phyloP scores from a whole-genome alignment of 1,140 invertebrate species.

The Tribolium castaneum region DNA sequence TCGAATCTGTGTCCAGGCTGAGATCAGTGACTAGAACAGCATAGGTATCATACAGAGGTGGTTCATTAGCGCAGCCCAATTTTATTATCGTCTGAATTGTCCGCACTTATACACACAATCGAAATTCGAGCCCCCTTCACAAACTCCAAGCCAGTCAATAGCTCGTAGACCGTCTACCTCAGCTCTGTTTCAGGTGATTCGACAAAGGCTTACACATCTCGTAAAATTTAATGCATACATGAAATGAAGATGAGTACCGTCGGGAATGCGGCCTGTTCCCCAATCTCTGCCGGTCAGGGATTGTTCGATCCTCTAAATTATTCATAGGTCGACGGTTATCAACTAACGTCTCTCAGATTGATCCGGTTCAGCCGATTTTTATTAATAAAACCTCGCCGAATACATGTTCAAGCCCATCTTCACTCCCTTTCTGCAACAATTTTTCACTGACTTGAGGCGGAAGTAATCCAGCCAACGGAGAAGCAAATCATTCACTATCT shows the following conservation, averaged over 20 bases:
- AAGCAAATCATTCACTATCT: too few species aligned
- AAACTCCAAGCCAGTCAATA: constrained; percentile 1
- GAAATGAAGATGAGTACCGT: constrained; percentile 43
- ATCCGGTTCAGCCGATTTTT: constrained; percentile 22
- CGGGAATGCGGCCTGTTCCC: constrained; percentile 15
- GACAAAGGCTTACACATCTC: constrained; percentile 35
- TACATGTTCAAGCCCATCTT: not conserved
- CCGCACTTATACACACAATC: constrained; percentile 27
- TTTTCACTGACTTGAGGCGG: not conserved
- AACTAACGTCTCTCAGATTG: constrained; percentile 33
- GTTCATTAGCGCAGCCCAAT: not conserved
- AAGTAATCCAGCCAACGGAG: not conserved
- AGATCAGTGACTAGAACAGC: not conserved
- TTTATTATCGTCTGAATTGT: constrained; percentile 24
- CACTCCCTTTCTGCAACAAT: not conserved
- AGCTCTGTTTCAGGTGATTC: constrained; percentile 18
- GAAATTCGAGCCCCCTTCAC: constrained; percentile 28
- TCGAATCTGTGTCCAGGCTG: not conserved
- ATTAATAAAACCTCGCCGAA: constrained; percentile 11
- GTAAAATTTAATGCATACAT: constrained; percentile 48
- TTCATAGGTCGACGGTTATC: constrained; percentile 41
- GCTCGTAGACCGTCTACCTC: constrained; percentile 1
- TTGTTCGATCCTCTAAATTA: constrained; percentile 35
- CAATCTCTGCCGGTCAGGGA: constrained; percentile 35
- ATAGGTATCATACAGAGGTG: not conserved